phyloP scores from a whole-genome alignment of 1,140 invertebrate species.

The Gonatopus flavifemur region DNA sequence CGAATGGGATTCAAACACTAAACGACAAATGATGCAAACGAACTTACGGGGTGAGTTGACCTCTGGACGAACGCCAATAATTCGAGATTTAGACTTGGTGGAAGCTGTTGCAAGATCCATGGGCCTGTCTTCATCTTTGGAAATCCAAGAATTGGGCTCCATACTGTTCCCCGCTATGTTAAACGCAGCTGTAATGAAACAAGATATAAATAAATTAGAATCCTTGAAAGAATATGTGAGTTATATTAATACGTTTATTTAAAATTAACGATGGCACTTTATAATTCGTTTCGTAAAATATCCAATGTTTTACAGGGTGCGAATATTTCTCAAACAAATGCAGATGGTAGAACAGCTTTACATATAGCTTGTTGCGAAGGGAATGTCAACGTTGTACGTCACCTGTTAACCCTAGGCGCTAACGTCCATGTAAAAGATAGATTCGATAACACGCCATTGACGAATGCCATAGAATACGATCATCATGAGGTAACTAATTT shows the following conservation, averaged over 20 bases:
- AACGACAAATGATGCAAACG: conserved; percentile 77
- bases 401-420: conserved; percentile 78
- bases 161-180: conserved; percentile 79
- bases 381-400: conserved; percentile 68
- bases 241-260: conserved; percentile 2
- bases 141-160: conserved; percentile 69
- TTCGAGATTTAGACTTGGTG: conserved; percentile 66
- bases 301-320: conserved; percentile 60
- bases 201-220: conserved; percentile 63
- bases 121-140: conserved; percentile 67
- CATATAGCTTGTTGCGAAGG: conserved; percentile 80
- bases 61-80: conserved; percentile 29
- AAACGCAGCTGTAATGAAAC: conserved; percentile 70
- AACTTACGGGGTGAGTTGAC: conserved; percentile 76
- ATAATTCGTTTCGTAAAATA: neutral
- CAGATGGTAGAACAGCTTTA: conserved; percentile 78
- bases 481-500: conserved; percentile 58
- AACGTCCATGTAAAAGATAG: conserved; percentile 79
- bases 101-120: conserved; percentile 69
- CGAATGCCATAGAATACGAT: conserved; percentile 66
- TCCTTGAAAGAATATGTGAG: conserved; percentile 57
- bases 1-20: conserved; percentile 74
- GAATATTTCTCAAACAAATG: conserved; percentile 75
- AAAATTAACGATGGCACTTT: neutral
- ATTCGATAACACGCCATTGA: conserved; percentile 64